Evolutionary conservation across 2,888 invertebrate genomes (phyloP), one percentile per base, ranked within the genome.

Genomic region (Caenorhabditis macrosperma): DNA sequence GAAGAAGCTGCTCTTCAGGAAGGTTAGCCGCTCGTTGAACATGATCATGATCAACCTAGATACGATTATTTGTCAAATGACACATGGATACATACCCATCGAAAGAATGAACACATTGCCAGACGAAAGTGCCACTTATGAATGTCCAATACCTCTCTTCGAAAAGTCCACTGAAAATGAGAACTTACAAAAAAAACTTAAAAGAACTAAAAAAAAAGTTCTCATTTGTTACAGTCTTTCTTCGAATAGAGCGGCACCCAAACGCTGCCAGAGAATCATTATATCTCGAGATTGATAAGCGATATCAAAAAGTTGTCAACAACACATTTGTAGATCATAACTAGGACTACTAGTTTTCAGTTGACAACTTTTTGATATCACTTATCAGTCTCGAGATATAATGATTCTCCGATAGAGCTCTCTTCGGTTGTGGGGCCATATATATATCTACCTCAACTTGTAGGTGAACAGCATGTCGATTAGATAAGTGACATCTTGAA

Each of bases 381-480:
- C n/a, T n/a, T n/a, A n/a, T n/a, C n/a, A n/a, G n/a, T n/a, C n/a
- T n/a, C n/a, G n/a, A n/a, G n/a, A n/a, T n/a, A n/a, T n/a, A n/a
- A n/a, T n/a, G n/a, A n/a, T n/a, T n/a, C n/a, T n/a, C n/a, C n/a
- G n/a, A n/a, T n/a, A n/a, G n/a, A n/a, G n/a, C n/a, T n/a, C n/a
- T n/a, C n/a, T n/a, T n/a, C n/a, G n/a, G n/a, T n/a, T n/a, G n/a
- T n/a, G n/a, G n/a, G n/a, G n/a, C n/a, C n/a, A n/a, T n/a, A n/a
- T n/a, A n/a, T n/a, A n/a, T n/a, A n/a, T n/a, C n/a, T 41, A 44
- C 60, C 67, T 67, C 0, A 71, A 17, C 24, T 76, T 60, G 35
- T 50, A 76, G 10, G 76, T 76, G 35, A 61, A 76, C 2, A 54
- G 5, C 50, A 76, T 54, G 17, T 76, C 76, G 6, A 76, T 61